Evolutionary conservation across 2,888 invertebrate genomes (phyloP), one percentile per base, ranked within the genome.

Genomic region (Corbicula japonica): DNA sequence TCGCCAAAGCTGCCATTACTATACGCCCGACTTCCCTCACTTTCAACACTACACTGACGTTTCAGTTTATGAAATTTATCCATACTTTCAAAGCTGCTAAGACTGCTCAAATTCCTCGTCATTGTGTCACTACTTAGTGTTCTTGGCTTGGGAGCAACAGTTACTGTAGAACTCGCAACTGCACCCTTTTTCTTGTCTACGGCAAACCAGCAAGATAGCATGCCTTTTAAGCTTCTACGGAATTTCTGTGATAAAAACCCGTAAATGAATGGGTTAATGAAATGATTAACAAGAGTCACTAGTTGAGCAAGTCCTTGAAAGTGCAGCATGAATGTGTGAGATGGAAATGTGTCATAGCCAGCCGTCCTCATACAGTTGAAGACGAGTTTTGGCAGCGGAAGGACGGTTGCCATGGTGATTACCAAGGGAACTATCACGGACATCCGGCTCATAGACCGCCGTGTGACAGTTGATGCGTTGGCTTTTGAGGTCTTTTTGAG

Each of bases 231-330:
- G 44, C 83, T 80, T 15, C 41, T 70, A 23, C 79, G 58, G 46
- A 83, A 83, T n/a, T 68, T 61, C 38, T 74, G 62, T 3, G 83
- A 83, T 56, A 83, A 44, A 54, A 83, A 83, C 21, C 70, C 70
- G 30, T 83, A 83, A 26, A 83, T 66, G 15, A 76, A 74, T 26
- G 83, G 83, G 32, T 83, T 83, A 6, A 83, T 68, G 23, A 63
- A 80, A 38, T 77, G 65, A 32, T 83, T 83, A 1, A 71, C 10
- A 1, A 83, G 52, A 50, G 74, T 80, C 5, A 83, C 41, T 3
- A 79, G 23, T 12, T 76, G 44, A 1, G 79, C 44, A n/a, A 75
- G 66, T 15, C 80, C 71, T 30, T 38, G 52, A 26, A 76, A 77
- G 34, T 79, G 76, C 1, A 28, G 46, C 32, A 63, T 66, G 23